A percentile compares a stretch with the other conserved stretches of the same genome.
phyloP scores from a whole-genome alignment of 2,888 invertebrate species.

The Chrysomela aeneicollis region DNA sequence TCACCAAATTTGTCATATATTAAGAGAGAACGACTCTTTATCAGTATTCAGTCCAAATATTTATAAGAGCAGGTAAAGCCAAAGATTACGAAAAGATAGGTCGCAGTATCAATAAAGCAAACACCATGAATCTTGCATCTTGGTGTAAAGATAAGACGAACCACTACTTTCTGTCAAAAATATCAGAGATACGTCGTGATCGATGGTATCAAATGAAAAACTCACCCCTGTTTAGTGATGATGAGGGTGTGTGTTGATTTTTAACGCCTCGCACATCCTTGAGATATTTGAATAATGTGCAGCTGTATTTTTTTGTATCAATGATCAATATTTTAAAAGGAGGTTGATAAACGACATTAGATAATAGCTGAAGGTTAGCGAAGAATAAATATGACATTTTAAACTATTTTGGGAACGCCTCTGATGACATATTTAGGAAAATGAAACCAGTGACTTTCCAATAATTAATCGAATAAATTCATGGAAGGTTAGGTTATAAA shows the following conservation, averaged over 20 bases:
- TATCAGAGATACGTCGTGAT: neutral
- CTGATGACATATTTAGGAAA: neutral
- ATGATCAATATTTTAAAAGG: neutral
- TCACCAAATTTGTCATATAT: conserved; percentile 17
- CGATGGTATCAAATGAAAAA: neutral
- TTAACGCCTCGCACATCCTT: neutral
- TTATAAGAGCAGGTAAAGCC: conserved; percentile 2
- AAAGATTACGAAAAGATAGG: neutral
- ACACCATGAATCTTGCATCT: neutral
- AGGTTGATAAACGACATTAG: neutral
- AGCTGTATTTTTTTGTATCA: conserved; percentile 1
- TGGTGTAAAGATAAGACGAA: neutral
- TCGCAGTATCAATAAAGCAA: neutral
- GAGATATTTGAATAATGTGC: neutral
- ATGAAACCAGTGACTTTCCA: no score
- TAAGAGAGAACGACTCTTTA: conserved; percentile 21
- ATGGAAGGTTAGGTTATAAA: neutral
- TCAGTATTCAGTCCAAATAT: conserved; percentile 27
- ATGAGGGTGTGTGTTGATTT: conserved; percentile 5
- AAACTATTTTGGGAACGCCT: neutral
- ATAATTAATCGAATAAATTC: neutral
- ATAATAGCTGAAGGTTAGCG: neutral
- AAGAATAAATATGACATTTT: neutral
- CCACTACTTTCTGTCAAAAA: neutral
- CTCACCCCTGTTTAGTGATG: neutral